Conservation (phyloP, 1,140 invertebrate species). For the Anoplolepis gracilipes region DNA sequence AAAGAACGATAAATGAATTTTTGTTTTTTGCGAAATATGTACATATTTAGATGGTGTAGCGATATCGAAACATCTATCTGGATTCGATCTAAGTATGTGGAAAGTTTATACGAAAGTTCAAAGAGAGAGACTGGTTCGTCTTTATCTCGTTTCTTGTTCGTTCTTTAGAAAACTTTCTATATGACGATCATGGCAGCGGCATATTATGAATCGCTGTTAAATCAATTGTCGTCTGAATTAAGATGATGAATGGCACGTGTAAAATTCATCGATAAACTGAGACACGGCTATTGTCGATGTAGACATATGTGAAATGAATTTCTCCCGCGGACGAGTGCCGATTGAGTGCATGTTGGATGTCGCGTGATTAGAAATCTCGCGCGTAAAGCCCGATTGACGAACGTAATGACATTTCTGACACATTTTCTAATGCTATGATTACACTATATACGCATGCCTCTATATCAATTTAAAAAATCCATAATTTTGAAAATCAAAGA, state of each 20-base stretch:
- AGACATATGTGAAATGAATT: conserved; percentile 21
- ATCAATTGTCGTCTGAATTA: conserved; percentile 41
- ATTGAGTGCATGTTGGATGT: not conserved
- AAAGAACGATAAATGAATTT: not conserved
- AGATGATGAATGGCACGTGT: not conserved
- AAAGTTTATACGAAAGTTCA: conserved; percentile 9
- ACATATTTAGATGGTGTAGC: not conserved
- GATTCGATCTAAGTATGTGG: not conserved
- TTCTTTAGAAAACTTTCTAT: conserved; percentile 26
- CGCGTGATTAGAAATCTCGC: conserved; percentile 48
- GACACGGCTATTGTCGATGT: not conserved
- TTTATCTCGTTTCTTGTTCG: not conserved
- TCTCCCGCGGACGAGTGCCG: conserved; percentile 12
- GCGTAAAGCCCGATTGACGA: conserved; percentile 23
- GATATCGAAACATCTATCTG: not conserved
- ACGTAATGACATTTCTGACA: conserved; percentile 20
- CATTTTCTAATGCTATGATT: not conserved
- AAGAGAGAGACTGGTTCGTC: not conserved
- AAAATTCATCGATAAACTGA: conserved; percentile 37
- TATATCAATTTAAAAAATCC: not conserved
- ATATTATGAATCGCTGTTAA: conserved; percentile 22
- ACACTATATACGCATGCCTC: too few species aligned
- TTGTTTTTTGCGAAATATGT: not conserved
- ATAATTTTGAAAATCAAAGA: not conserved
- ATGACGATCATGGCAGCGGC: conserved; percentile 9